A percentile compares a stretch with the other conserved stretches of the same genome.
phyloP scores from a whole-genome alignment of 2,113 vertebrate genomes.

The Strix aluco region DNA sequence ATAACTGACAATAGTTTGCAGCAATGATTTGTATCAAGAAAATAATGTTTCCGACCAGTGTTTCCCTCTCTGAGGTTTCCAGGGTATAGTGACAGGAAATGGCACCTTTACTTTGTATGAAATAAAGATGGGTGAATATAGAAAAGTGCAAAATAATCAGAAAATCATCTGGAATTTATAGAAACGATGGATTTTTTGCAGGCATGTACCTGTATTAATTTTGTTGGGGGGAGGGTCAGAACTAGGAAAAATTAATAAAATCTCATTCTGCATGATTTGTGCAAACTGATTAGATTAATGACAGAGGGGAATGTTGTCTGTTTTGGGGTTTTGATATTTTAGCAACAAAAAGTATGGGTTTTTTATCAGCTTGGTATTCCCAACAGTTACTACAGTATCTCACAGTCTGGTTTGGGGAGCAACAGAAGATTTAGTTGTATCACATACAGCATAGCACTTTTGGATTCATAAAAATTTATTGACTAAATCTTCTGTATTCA shows the following conservation, averaged over 20 bases:
- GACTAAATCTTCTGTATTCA: background rate
- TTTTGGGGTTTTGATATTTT: background rate
- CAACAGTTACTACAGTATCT: background rate
- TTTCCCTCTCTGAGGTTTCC: background rate
- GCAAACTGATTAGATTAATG: background rate
- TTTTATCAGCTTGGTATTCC: background rate
- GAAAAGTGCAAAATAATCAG: background rate
- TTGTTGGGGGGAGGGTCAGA: background rate
- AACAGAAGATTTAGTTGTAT: background rate
- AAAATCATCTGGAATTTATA: background rate
- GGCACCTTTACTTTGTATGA: background rate
- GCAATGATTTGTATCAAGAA: background rate
- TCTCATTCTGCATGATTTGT: accelerated
- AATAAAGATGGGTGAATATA: background rate
- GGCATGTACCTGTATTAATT: background rate
- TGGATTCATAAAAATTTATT: background rate
- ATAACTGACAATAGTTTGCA: background rate
- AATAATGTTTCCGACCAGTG: background rate
- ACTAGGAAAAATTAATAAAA: background rate
- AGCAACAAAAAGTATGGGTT: background rate
- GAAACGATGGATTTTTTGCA: background rate
- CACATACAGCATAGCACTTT: background rate
- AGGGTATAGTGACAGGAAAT: background rate
- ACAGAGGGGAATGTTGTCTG: background rate
- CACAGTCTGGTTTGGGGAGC: background rate